Evolutionary conservation across 2,113 vertebrate genomes (phyloP).

Genomic region (Rhagologus leucostigma): DNA sequence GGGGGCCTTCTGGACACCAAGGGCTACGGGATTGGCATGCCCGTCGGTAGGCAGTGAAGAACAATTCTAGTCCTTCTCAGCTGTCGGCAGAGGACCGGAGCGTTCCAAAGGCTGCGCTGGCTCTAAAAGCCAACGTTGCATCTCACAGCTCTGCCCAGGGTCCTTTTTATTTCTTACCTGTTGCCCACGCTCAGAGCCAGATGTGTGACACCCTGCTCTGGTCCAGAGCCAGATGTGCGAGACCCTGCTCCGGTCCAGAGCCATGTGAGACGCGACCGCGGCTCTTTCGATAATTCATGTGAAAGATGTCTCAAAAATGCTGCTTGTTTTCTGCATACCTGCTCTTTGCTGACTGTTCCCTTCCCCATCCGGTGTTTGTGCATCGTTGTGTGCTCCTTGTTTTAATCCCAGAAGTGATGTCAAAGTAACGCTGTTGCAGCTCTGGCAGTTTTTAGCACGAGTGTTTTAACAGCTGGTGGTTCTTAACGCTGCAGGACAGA

Average conservation of each 20-base stretch:
- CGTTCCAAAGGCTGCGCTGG: slow-evolving; percentile 41
- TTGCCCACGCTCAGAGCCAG: not conserved
- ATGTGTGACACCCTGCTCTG: not conserved
- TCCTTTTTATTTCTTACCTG: not conserved
- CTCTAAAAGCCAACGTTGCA: slow-evolving; percentile 2
- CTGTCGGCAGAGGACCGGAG: slow-evolving; percentile 60
- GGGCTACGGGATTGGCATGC: slow-evolving; percentile 99
- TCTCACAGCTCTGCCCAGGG: slow-evolving; percentile 30
- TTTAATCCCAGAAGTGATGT: not conserved
- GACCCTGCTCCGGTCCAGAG: not conserved
- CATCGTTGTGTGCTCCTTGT: not conserved
- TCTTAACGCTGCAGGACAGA: not conserved
- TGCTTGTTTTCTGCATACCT: slow-evolving; percentile 11
- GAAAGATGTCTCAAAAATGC: slow-evolving; percentile 27
- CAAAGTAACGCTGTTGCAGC: not conserved
- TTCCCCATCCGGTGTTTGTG: not conserved
- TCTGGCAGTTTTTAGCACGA: not conserved
- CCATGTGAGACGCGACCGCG: slow-evolving; percentile 14
- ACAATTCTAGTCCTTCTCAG: slow-evolving; percentile 67
- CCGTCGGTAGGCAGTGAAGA: slow-evolving; percentile 84
- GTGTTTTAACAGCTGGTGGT: not conserved
- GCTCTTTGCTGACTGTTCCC: slow-evolving; percentile 27
- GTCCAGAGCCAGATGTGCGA: not conserved
- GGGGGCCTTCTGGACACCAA: slow-evolving; percentile 98
- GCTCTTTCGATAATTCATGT: slow-evolving; percentile 9